These are phyloP conservation scores for Leuciscus waleckii DNA, from an alignment of 2,797 vertebrate species.

Conservation along the genomic window DNA sequence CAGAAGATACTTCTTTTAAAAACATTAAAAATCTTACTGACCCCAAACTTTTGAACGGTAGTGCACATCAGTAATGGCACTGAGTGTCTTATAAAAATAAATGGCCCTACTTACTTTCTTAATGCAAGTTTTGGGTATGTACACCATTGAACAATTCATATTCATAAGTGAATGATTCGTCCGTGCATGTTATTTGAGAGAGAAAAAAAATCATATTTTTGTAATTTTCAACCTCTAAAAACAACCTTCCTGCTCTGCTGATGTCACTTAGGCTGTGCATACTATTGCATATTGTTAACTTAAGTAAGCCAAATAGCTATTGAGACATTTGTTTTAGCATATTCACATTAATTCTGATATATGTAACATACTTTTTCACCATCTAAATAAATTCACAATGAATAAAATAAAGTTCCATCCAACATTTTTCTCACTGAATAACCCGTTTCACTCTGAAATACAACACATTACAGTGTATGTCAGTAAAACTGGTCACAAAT, in stretches of 20 bases:
- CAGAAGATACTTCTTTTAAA: too few relatives aligned
- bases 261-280: not conserved
- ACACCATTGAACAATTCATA: not conserved
- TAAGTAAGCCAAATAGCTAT: not conserved
- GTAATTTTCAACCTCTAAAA: not conserved
- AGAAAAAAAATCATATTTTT: not conserved
- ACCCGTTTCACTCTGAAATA: not conserved
- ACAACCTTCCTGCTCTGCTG: not conserved
- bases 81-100: not conserved
- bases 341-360: not conserved
- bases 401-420: not conserved
- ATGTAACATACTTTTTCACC: not conserved
- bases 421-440: not conserved
- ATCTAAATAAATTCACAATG: not conserved
- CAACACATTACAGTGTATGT: not conserved
- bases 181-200: not conserved
- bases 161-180: not conserved
- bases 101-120: not conserved
- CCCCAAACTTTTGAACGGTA: too few relatives aligned
- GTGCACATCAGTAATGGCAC: not conserved
- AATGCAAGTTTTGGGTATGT: not conserved
- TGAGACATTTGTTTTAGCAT: not conserved
- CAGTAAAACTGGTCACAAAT: not conserved
- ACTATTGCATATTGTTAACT: not conserved
- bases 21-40: too few relatives aligned